Evolutionary conservation across 2,888 invertebrate genomes (phyloP).

Genomic region (Polietes domitor): DNA sequence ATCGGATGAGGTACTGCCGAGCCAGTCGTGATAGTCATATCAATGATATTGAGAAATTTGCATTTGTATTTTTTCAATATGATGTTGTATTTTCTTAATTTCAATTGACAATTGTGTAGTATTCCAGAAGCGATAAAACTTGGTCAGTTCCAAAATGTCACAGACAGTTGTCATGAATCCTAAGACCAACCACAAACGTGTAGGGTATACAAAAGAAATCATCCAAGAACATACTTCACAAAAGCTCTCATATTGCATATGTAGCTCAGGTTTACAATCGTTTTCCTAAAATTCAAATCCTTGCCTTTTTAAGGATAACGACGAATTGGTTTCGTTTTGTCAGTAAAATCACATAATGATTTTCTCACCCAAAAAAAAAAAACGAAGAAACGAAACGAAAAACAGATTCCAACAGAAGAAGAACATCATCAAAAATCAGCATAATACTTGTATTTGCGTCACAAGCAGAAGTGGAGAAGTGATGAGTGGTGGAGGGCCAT

Average conservation of each 20-base stretch:
- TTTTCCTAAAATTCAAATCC: slow-evolving; percentile 12
- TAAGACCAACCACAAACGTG: too few relatives aligned
- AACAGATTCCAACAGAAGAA: background rate
- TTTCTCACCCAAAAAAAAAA: background rate
- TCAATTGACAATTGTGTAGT: too few relatives aligned
- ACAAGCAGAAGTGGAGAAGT: slow-evolving; percentile 44
- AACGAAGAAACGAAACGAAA: too few relatives aligned
- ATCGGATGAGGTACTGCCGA: too few relatives aligned
- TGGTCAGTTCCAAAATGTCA: too few relatives aligned
- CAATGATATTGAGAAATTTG: too few relatives aligned
- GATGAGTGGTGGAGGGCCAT: slow-evolving; percentile 12
- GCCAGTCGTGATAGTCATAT: too few relatives aligned
- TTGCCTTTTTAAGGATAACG: background rate
- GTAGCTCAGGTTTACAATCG: background rate
- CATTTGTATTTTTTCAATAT: too few relatives aligned
- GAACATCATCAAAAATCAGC: slow-evolving; percentile 45
- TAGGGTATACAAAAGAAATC: background rate
- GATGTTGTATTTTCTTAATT: too few relatives aligned
- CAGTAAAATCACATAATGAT: slow-evolving; percentile 25
- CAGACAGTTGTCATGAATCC: too few relatives aligned
- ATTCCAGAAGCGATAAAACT: too few relatives aligned
- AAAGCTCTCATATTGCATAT: background rate
- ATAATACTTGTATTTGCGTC: slow-evolving; percentile 63
- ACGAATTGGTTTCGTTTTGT: slow-evolving; percentile 26
- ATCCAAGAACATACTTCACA: background rate